phyloP scores from a whole-genome alignment of 2,113 vertebrate genomes.

The Phalacrocorax carbo region DNA sequence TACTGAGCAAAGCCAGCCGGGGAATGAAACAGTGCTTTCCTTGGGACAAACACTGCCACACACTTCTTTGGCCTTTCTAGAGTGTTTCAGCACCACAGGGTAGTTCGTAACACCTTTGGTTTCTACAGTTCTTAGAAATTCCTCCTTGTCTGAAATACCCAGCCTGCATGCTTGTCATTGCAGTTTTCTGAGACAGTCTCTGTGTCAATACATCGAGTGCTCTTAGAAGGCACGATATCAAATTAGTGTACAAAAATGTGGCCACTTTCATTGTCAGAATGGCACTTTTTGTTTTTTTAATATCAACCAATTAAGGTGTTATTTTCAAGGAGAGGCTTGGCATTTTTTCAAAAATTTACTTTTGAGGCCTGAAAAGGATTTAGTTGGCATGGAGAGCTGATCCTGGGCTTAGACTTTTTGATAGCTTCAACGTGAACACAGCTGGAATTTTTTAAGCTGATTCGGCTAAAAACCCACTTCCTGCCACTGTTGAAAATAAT shows the following conservation, averaged over 20 bases:
- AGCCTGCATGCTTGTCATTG: conserved; percentile 5
- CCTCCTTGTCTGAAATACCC: not conserved
- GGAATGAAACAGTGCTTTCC: not conserved
- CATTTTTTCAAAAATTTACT: conserved; percentile 71
- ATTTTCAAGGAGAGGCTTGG: conserved; percentile 70
- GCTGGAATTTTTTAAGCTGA: conserved; percentile 71
- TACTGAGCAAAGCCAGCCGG: not conserved
- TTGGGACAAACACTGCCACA: not conserved
- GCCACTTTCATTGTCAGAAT: conserved; percentile 54
- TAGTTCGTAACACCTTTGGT: not conserved
- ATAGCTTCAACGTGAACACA: conserved; percentile 57
- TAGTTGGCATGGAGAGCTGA: conserved; percentile 63
- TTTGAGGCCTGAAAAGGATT: conserved; percentile 41
- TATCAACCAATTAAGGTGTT: conserved; percentile 72
- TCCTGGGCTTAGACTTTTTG: conserved; percentile 55
- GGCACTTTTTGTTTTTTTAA: conserved; percentile 57
- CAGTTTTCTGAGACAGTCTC: not conserved
- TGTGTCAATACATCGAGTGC: conserved; percentile 13
- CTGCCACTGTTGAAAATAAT: conserved; percentile 67
- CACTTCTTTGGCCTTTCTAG: not conserved
- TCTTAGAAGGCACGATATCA: conserved; percentile 46
- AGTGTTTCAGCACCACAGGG: not conserved
- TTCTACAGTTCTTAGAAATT: not conserved
- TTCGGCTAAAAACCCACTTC: conserved; percentile 67
- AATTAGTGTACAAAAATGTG: conserved; percentile 48